Percentiles rank a stretch among this genome's conserved stretches.
phyloP scores from a whole-genome alignment of 1,140 invertebrate genomes.

The Colletes gigas region DNA sequence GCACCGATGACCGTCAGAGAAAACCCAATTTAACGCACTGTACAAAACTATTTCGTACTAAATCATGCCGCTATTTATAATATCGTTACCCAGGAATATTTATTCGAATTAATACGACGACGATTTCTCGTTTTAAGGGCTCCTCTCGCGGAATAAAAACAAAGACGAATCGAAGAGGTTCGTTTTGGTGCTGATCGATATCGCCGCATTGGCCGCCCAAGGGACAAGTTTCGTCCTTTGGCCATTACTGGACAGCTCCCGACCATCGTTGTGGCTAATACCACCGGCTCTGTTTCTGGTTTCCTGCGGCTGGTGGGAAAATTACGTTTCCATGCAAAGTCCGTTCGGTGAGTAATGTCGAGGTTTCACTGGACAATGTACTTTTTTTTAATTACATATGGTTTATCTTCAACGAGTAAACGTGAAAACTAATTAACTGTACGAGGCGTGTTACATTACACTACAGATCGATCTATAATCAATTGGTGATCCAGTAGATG shows the following conservation, averaged over 20 bases:
- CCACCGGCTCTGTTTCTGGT: conserved; percentile 91
- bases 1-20: too few species aligned
- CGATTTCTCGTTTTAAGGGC: conserved; percentile 80
- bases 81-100: too few species aligned
- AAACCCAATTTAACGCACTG: too few species aligned
- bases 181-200: conserved; percentile 90
- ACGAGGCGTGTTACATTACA: too few species aligned
- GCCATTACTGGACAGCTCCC: conserved; percentile 88
- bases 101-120: too few species aligned
- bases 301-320: conserved; percentile 98
- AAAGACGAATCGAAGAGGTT: conserved; percentile 87
- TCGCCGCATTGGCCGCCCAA: conserved; percentile 91
- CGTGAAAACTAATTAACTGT: too few species aligned
- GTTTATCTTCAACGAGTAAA: too few species aligned
- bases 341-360: conserved; percentile 83
- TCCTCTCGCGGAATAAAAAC: conserved; percentile 89
- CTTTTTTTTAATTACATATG: too few species aligned
- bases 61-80: background rate
- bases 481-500: too few species aligned
- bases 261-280: conserved; percentile 89
- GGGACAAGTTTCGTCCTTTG: conserved; percentile 94
- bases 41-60: too few species aligned
- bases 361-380: too few species aligned
- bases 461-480: too few species aligned
- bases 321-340: conserved; percentile 93